phyloP scores from a whole-genome alignment of 1,140 invertebrate species.

The Halyomorpha halys region DNA sequence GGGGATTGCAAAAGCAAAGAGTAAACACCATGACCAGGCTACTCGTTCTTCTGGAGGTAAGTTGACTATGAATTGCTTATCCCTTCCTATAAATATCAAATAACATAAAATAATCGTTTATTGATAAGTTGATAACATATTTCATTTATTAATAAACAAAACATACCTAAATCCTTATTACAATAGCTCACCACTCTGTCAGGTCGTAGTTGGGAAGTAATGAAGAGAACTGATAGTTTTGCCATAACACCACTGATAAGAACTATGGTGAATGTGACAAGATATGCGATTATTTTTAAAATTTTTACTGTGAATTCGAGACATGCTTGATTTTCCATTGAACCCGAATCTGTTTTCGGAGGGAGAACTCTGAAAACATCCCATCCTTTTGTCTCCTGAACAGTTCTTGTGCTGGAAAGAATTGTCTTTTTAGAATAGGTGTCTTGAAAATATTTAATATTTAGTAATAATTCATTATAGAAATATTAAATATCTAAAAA shows the following conservation, averaged over 20 bases:
- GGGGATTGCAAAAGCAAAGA: conserved; percentile 75
- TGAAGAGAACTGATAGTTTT: conserved; percentile 77
- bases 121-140: no score
- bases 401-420: conserved; percentile 59
- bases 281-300: conserved; percentile 73
- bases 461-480: not conserved
- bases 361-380: conserved; percentile 87
- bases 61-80: conserved; percentile 66
- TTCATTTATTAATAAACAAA: no score
- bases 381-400: conserved; percentile 87
- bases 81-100: conserved; percentile 51
- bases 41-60: conserved; percentile 72
- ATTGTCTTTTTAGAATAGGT: no score
- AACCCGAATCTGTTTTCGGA: conserved; percentile 74
- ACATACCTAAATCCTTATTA: conserved; percentile 69
- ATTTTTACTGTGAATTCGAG: conserved; percentile 74
- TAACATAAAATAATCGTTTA: no score
- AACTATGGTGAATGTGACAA: conserved; percentile 74
- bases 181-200: conserved; percentile 66
- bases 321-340: conserved; percentile 76
- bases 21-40: conserved; percentile 87
- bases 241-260: conserved; percentile 69
- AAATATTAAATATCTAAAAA: not conserved
- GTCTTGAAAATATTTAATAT: not conserved
- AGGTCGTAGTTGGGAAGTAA: conserved; percentile 76